Base-by-base conservation (phyloP, 2,888 invertebrate genomes). In the Hemithea aestivaria region DNA sequence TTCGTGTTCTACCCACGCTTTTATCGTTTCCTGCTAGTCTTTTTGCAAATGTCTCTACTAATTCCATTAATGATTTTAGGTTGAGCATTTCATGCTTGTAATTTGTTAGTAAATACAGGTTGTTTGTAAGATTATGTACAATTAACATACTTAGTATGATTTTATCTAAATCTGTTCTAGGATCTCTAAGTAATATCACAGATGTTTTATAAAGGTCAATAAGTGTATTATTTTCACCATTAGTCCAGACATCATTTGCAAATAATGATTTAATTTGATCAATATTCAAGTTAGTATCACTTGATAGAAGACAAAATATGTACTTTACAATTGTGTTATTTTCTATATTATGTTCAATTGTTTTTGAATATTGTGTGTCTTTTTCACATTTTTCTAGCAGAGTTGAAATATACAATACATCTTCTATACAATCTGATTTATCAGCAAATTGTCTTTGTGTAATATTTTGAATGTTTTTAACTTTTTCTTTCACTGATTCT, bases 1-100 rank as follows among this genome's bases (percentile, higher is more conserved):
- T 84, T 39, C 67, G 71, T 11, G 68, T 49, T 58, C 69, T 73
- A 8, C 85, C 81, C 51, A 58, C 58, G 51, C 71, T 73, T 52
- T 73, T 68, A 26, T 46, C 52, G 25, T 51, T 63, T 34, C 43
- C 48, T 38, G 62, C 57, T 43, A 66, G 32, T 26, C 62, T 41
- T n/a, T 53, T 55, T 8, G 33, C 36, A 30, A 46, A 42, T 32
- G 10, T 21, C 20, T 47, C 54, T 6, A 69, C 39, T 8, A 73
- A 40, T 10, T 56, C 25, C 29, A 78, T 22, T 25, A 73, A 53
- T 9, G 38, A 51, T 37, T 61, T 56, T 7, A 76, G 37, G 42
- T 51, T 46, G 3, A 75, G 40, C 54, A 74, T 66, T 57, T 78
- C 71, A 51, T 75, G 60, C 29, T 51, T 53, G 43, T 65, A 64